phyloP scores from a whole-genome alignment of 2,888 invertebrate genomes.

The Troglohyphantes excavatus region DNA sequence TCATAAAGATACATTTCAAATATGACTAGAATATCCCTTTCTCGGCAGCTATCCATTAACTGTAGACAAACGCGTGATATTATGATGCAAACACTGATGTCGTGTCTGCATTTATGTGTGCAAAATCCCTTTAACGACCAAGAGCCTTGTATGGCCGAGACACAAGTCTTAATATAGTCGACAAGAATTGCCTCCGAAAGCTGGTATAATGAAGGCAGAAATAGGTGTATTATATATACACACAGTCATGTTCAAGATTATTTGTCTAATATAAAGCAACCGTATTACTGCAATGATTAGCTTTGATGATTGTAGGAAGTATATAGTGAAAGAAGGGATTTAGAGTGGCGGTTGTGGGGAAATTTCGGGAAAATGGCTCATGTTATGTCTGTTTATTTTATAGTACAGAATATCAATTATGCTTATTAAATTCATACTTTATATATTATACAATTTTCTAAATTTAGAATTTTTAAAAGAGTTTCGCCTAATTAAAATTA shows the following conservation, averaged over 20 bases:
- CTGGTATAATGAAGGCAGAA: conserved; percentile 47
- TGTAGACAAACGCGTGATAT: conserved; percentile 47
- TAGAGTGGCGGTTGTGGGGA: not conserved
- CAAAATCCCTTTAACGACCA: conserved; percentile 54
- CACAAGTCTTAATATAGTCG: conserved; percentile 56
- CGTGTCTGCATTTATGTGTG: conserved; percentile 42
- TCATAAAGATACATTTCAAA: conserved; percentile 60
- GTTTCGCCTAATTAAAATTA: too few species aligned
- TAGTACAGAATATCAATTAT: too few species aligned
- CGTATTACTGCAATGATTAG: conserved; percentile 5
- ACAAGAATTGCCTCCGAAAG: conserved; percentile 44
- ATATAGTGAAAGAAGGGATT: not conserved
- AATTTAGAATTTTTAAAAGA: too few species aligned
- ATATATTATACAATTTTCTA: too few species aligned
- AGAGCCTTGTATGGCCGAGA: conserved; percentile 24
- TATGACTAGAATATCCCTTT: conserved; percentile 34
- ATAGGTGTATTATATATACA: conserved; percentile 36
- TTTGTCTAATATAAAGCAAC: conserved; percentile 23
- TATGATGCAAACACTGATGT: conserved; percentile 40
- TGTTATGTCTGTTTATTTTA: too few species aligned
- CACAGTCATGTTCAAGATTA: not conserved
- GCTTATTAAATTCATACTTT: too few species aligned
- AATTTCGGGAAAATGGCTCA: too few species aligned
- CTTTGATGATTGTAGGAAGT: not conserved
- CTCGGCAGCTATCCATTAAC: conserved; percentile 50